Evolutionary conservation across 2,888 invertebrate species (phyloP), one percentile per base, ranked within the genome.

Genomic region (Amorpha juglandis): DNA sequence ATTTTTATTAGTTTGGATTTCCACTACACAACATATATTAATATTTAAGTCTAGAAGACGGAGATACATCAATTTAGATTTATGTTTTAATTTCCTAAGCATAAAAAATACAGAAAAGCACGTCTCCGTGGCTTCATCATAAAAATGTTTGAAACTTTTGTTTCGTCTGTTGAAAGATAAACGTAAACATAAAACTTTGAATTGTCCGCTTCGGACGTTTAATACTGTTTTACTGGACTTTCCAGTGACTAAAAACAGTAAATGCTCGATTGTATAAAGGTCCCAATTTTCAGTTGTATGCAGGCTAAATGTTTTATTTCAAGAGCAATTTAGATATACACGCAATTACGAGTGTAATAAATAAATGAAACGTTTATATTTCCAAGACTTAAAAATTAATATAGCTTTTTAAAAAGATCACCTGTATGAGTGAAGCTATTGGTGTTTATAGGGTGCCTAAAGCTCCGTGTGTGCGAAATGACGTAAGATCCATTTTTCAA

Each of bases 191-290:
- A 58, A 58, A 58, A 58, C 58, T 58, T 38, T 38, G 38, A 38
- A 55, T 16, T 42, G 58, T 38, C 58, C 19, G 19, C 42, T 58
- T 42, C 19, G 42, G 58, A 38, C 42, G 58, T 42, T 58, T 58
- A 58, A 58, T 19, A 42, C 58, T 33, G 12, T 21, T 53, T 6
- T 69, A 67, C 14, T 27, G 12, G 48, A 58, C 58, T 58, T 58
- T 42, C 38, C 11, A 58, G 12, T 42, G 42, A 38, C 42, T 42
- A 12, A 58, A 58, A 38, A 58, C 38, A 38, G 16, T 16, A 12
- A 58, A 58, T 42, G 38, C 42, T 4, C 58, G 16, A 9, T 11
- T 38, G 52, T 38, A 38, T 38, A 19, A 6, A 50, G 19, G 48
- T 38, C 38, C 9, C 2, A 16, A 55, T 38, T 11, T 55, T 55